Percentiles rank a stretch among this genome's conserved stretches.
These are phyloP conservation scores for Holothuria scabra DNA, from an alignment of 53 echinoderm and acorn worm genomes.

Conservation along the genomic window DNA sequence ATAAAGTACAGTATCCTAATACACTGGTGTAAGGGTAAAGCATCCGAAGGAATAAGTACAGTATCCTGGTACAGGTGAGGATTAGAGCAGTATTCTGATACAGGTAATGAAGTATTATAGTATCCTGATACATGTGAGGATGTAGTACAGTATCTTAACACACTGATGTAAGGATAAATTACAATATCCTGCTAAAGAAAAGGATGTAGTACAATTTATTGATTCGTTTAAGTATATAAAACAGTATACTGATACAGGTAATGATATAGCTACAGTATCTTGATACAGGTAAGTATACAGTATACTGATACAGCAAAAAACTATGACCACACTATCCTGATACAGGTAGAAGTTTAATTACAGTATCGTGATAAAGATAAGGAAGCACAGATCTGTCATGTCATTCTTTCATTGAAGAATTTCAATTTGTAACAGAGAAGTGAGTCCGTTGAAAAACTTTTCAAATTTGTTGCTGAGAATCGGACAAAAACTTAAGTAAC, in stretches of 20 bases:
- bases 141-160: constrained; percentile 38
- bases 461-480: no score
- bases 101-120: no score
- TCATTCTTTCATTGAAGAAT: no score
- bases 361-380: constrained; percentile 51
- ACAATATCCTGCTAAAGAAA: constrained; percentile 50
- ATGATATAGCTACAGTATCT: constrained; percentile 48
- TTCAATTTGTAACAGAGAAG: no score
- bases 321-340: constrained; percentile 45
- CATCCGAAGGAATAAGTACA: constrained; percentile 51
- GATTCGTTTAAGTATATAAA: no score
- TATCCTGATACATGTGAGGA: constrained; percentile 53
- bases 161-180: constrained; percentile 53
- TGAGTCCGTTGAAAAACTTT: no score
- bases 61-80: constrained; percentile 57
- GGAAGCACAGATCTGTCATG: no score
- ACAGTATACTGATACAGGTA: constrained; percentile 53
- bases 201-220: no score
- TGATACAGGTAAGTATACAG: constrained; percentile 60
- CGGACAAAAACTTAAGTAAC: no score
- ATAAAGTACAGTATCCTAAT: constrained; percentile 37
- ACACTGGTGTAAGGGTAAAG: no score
- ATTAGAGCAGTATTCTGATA: constrained; percentile 41
- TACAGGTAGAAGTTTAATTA: constrained; percentile 63
- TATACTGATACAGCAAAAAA: no score